Conservation (phyloP, 2,113 vertebrate species). For the Laterallus jamaicensis region DNA sequence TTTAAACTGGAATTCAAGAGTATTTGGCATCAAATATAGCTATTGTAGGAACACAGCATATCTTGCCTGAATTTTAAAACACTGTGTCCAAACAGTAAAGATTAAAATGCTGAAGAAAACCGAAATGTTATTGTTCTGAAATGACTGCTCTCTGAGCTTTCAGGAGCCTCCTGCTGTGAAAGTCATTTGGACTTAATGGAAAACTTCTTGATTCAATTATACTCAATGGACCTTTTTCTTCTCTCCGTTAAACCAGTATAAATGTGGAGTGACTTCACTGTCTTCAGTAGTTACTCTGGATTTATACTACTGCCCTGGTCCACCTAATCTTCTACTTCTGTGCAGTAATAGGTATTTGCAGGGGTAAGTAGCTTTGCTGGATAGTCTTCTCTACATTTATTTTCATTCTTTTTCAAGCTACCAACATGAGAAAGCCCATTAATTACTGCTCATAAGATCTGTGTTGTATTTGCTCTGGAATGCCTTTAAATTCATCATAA, state of each 20-base stretch:
- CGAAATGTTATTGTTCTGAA: constrained; percentile 13
- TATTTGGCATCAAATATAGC: background rate
- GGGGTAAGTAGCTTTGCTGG: background rate
- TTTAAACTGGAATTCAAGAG: background rate
- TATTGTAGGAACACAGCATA: background rate
- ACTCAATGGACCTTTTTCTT: constrained; percentile 46
- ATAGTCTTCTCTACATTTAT: background rate
- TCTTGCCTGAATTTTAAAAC: background rate
- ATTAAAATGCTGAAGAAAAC: constrained; percentile 14
- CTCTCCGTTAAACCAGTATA: constrained; percentile 20
- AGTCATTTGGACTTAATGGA: constrained; percentile 65
- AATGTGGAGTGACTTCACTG: constrained; percentile 8
- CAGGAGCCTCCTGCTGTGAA: constrained; percentile 54
- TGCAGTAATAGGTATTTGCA: background rate
- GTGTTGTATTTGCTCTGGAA: background rate
- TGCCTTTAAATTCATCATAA: background rate
- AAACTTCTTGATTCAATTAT: constrained; percentile 53
- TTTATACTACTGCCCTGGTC: constrained; percentile 9
- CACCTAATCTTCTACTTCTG: background rate
- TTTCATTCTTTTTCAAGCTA: constrained; percentile 14
- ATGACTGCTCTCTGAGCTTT: constrained; percentile 21
- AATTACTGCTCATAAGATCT: background rate
- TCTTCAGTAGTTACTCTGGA: constrained; percentile 24
- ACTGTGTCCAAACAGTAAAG: constrained; percentile 11
- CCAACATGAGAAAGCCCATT: background rate